Base-by-base conservation (phyloP, 2,888 invertebrate species). In the Pammene aurita region DNA sequence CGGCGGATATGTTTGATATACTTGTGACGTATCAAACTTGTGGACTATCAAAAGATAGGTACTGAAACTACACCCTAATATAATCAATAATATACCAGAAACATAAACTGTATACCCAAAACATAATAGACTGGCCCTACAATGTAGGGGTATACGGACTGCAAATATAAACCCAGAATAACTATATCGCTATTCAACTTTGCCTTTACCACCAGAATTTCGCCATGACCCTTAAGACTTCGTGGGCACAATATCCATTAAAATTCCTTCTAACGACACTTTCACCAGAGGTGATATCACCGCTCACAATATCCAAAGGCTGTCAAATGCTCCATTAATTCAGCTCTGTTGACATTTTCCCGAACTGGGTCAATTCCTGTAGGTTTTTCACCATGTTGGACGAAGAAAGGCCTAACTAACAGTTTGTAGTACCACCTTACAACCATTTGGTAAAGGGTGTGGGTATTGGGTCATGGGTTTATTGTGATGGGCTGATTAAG, bases 391-490 rank as follows among this genome's bases (percentile, higher is more conserved):
- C 7, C 11, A 1, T 0, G 6, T 44, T 41, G 44, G n/a, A 44
- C 13, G 41, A 42, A 42, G 16, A 58, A 58, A 0, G 26, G 0
- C 58, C 1, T 58, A 58, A 34, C 44, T n/a, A n/a, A 0, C n/a
- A 14, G 7, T 7, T 41, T 11, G 16, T 56, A 16, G 6, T 41
- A 14, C 14, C 26, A 26, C 26, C 26, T 26, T 52, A 52, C 5
- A 13, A 13, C 52, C 1, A 16, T 35, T 50, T 16, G 16, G 35
- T 6, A 13, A n/a, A 76, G 79, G 79, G 81, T 78, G 73, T 78
- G 78, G 67, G 57, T 60, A 83, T 84, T 83, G 82, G 84, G 86
- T 84, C 84, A 84, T 75, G 80, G 80, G 86, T 88, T 87, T 87
- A 89, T 76, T 80, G 82, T 79, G 75, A 79, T 80, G 72, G 76